These are phyloP conservation scores for Macrochelys suwanniensis DNA, from an alignment of 2,797 vertebrate genomes.

Conservation along the genomic window DNA sequence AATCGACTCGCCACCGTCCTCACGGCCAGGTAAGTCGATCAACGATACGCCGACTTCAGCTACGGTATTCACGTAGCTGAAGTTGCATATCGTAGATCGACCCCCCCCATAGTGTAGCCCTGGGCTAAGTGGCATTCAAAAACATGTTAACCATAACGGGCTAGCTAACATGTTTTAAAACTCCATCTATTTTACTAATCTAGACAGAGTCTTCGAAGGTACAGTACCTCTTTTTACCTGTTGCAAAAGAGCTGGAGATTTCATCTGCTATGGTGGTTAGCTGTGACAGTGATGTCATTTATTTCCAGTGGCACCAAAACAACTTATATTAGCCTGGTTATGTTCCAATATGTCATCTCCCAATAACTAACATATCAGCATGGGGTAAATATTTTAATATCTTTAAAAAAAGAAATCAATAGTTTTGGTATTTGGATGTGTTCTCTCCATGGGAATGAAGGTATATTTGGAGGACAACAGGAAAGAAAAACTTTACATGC, in stretches of 20 bases:
- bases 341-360: not conserved
- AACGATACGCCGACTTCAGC: too few species aligned
- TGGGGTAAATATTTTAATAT: not conserved
- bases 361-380: not conserved
- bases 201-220: not conserved
- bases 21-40: too few species aligned
- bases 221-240: not conserved
- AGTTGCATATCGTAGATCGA: too few species aligned
- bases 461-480: not conserved
- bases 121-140: not conserved
- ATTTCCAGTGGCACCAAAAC: not conserved
- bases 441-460: not conserved
- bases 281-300: not conserved
- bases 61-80: too few species aligned
- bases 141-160: not conserved
- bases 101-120: too few species aligned
- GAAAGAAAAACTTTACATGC: not conserved
- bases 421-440: accelerated
- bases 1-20: too few species aligned
- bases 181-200: not conserved
- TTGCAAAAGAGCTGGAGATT: not conserved
- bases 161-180: not conserved
- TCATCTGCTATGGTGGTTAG: not conserved
- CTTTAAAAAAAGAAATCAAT: not conserved
- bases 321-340: not conserved